Evolutionary conservation across 2,113 vertebrate genomes (phyloP).

Genomic region (Ptyas mucosa): DNA sequence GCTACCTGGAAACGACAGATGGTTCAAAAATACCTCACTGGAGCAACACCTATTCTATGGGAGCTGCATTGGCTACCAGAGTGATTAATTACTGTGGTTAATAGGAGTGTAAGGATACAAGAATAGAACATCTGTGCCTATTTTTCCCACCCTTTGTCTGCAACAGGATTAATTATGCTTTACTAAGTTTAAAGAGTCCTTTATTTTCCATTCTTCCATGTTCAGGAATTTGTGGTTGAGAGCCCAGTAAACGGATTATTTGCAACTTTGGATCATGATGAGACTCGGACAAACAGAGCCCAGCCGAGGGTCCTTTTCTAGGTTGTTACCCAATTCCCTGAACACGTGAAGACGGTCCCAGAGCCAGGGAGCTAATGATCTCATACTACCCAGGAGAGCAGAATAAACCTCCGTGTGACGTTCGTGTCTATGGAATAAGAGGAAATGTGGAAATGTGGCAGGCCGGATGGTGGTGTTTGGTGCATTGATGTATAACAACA

Average conservation of each 20-base stretch:
- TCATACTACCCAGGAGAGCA: neutral
- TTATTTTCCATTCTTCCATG: neutral
- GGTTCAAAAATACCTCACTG: neutral
- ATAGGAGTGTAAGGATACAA: neutral
- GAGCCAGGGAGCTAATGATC: neutral
- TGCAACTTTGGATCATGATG: neutral
- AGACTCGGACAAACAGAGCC: neutral
- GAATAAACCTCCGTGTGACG: no score
- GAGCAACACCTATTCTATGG: neutral
- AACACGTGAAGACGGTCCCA: neutral
- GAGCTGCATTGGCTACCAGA: neutral
- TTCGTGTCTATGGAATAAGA: neutral
- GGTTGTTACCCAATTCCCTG: neutral
- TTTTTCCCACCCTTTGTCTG: neutral
- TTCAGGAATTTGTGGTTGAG: neutral
- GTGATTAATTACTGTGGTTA: neutral
- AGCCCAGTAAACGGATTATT: neutral
- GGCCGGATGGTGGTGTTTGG: neutral
- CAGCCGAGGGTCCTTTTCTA: neutral
- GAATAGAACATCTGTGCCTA: slow-evolving; percentile 16
- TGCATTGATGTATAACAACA: no score
- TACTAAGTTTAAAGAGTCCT: neutral
- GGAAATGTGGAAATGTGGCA: neutral
- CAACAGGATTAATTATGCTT: neutral
- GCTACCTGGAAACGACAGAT: neutral